Percentiles rank a stretch among this genome's conserved stretches.
These are phyloP conservation scores for Hymenopus coronatus DNA, from an alignment of 2,888 invertebrate species.

Conservation along the genomic window DNA sequence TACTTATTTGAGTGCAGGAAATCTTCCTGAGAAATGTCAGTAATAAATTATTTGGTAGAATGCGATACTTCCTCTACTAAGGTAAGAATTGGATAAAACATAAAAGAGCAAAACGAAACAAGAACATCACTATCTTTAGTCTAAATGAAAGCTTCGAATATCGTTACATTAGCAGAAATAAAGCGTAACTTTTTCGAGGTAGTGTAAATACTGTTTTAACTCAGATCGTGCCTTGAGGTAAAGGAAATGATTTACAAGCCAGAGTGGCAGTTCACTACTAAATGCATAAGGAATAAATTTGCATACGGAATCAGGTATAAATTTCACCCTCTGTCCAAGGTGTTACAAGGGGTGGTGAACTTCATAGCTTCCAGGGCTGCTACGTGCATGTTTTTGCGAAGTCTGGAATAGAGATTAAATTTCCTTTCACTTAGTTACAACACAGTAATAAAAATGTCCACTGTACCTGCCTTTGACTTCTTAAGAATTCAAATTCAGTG, in stretches of 20 bases:
- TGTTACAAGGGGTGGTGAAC: neutral
- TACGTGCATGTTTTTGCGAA: neutral
- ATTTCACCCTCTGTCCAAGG: neutral
- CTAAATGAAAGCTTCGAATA: too few relatives aligned
- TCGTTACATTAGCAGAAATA: neutral
- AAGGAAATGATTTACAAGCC: neutral
- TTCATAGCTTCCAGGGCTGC: neutral
- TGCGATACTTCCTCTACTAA: too few relatives aligned
- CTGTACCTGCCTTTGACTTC: neutral
- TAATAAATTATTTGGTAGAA: too few relatives aligned
- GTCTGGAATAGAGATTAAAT: neutral
- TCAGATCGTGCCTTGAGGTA: neutral
- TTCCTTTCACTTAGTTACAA: constrained; percentile 6
- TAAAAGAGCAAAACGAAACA: too few relatives aligned
- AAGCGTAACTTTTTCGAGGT: neutral
- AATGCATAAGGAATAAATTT: neutral
- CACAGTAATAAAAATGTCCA: constrained; percentile 7
- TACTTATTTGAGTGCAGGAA: too few relatives aligned
- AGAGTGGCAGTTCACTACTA: neutral
- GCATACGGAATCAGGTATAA: neutral
- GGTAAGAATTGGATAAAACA: too few relatives aligned
- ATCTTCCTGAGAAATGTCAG: too few relatives aligned
- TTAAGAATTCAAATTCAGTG: neutral
- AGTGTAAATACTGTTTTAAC: neutral
- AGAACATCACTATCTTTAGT: too few relatives aligned